Evolutionary conservation across 2,888 invertebrate genomes (phyloP), one percentile per base, ranked within the genome.

Genomic region (Galerucella calmariensis): DNA sequence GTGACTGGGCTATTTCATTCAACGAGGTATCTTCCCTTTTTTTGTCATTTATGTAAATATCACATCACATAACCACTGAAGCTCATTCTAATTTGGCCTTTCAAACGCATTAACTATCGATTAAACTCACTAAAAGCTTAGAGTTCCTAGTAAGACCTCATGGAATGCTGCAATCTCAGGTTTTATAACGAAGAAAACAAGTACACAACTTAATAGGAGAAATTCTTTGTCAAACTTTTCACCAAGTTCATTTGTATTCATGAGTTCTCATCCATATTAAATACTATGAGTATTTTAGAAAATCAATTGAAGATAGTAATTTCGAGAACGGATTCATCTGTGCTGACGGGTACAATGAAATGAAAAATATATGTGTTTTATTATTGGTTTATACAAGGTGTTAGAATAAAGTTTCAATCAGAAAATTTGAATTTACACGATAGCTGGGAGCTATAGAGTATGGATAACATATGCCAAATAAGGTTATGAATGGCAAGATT

Each of bases 91-190:
- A 14, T 14, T 53, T 53, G 53, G n/a, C 53, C 16, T 53, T 14
- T 53, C 53, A 53, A 16, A 53, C 53, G 53, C n/a, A 53, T 53
- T 53, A 14, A 53, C 8, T 53, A 53, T 53, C 14, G n/a, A 53
- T 53, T 53, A 0, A 53, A 53, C 16, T 6, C 14, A 53, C 53
- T 53, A 53, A 53, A n/a, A n/a, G 53, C 53, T 53, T 53, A n/a
- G n/a, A 53, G 14, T 53, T 14, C 14, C 53, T 53, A n/a, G 53
- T 53, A n/a, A 53, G 53, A 53, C 16, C 53, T n/a, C n/a, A 16
- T n/a, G 53, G 53, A 53, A 53, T 53, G 53, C 53, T n/a, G 14
- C 53, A 53, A 53, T 53, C 53, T n/a, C 14, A 53, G n/a, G n/a
- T 53, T 53, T 53, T 48, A 12, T 48, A 48, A 48, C 48, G 48